phyloP scores from a whole-genome alignment of 2,888 invertebrate species.

The Cryptus viduatorius region DNA sequence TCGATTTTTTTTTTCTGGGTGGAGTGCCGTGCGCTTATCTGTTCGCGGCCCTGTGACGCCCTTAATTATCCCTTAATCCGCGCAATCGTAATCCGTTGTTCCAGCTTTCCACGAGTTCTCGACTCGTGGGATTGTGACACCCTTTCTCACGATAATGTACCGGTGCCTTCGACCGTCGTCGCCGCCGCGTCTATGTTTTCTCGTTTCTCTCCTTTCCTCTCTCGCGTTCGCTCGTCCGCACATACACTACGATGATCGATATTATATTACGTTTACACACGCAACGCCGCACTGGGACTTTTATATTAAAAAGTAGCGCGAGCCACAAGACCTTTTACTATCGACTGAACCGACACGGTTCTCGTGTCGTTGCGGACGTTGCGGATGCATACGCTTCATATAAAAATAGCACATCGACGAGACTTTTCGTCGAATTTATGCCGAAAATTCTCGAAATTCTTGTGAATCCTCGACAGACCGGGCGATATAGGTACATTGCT shows the following conservation, averaged over 20 bases:
- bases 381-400: neutral
- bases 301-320: neutral
- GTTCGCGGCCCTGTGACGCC: conserved; percentile 13
- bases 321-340: conserved; percentile 4
- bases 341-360: neutral
- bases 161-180: neutral
- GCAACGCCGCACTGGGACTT: conserved; percentile 28
- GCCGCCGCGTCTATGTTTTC: conserved; percentile 19
- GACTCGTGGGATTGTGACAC: conserved; percentile 53
- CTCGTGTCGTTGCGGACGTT: too few species aligned
- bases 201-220: neutral
- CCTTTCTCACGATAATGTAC: conserved; percentile 56
- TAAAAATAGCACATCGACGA: neutral
- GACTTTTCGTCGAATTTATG: conserved; percentile 20
- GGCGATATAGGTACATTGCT: neutral
- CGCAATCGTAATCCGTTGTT: conserved; percentile 15
- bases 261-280: conserved; percentile 34
- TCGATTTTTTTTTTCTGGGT: conserved; percentile 29
- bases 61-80: conserved; percentile 51
- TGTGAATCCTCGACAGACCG: conserved; percentile 6
- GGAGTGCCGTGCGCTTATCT: conserved; percentile 2
- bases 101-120: conserved; percentile 10
- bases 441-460: conserved; percentile 51
- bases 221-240: neutral
- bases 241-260: conserved; percentile 44